Evolutionary conservation across 2,888 invertebrate species (phyloP).

Genomic region (Eumacrocentrus americanus): DNA sequence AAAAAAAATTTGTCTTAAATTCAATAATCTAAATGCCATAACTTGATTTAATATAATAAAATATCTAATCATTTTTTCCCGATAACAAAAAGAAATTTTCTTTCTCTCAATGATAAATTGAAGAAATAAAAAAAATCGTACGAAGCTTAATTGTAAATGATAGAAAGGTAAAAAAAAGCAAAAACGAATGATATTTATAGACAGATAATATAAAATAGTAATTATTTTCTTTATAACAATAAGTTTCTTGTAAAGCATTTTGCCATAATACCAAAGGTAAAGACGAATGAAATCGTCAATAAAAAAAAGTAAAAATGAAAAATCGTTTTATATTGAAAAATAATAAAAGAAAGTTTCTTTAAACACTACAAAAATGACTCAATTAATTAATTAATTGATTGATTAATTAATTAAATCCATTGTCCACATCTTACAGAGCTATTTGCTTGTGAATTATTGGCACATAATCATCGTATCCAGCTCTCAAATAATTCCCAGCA

Average conservation of each 20-base stretch:
- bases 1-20: no score
- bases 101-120: no score
- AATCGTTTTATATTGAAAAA: conserved; percentile 10
- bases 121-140: no score
- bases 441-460: conserved; percentile 60
- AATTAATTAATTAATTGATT: conserved; percentile 34
- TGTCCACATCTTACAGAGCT: conserved; percentile 41
- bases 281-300: not conserved
- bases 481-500: conserved; percentile 69
- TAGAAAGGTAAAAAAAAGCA: no score
- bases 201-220: not conserved
- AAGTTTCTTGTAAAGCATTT: not conserved
- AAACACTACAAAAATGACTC: no score
- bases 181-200: not conserved
- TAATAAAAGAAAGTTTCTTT: conserved; percentile 8
- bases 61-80: no score
- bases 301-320: not conserved
- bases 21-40: no score
- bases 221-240: not conserved
- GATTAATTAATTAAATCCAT: conserved; percentile 32
- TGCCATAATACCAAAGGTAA: not conserved
- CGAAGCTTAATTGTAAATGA: no score
- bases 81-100: no score
- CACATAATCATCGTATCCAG: conserved; percentile 70
- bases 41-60: no score